A percentile compares a stretch with the other conserved stretches of the same genome.
Evolutionary conservation across 2,113 vertebrate species (phyloP).

Genomic region (Microtus montanus): DNA sequence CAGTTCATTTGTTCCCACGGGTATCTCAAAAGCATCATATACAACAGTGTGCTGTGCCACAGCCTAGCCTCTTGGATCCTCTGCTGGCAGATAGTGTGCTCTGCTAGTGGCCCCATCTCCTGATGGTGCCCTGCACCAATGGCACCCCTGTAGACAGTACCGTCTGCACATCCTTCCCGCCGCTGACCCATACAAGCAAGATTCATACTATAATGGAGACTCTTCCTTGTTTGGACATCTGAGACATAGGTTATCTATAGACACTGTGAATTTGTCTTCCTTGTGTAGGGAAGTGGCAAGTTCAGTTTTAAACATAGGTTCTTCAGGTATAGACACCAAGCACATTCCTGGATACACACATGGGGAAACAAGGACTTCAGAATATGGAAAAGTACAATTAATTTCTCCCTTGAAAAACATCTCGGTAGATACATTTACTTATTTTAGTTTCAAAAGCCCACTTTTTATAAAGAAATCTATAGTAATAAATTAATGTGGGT

Average conservation of each 20-base stretch:
- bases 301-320: background rate
- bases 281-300: background rate
- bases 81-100: background rate
- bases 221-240: background rate
- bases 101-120: background rate
- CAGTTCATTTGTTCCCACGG: too few relatives aligned
- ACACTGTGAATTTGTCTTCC: background rate
- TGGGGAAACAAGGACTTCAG: background rate
- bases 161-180: background rate
- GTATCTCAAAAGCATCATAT: background rate
- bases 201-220: background rate
- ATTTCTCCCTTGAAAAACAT: background rate
- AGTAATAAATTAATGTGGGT: background rate
- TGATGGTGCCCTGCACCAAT: background rate
- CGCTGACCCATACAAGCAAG: background rate
- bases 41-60: background rate
- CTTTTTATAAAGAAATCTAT: background rate
- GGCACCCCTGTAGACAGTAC: background rate
- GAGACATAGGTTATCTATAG: background rate
- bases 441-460: background rate
- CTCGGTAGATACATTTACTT: background rate
- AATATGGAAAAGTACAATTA: background rate
- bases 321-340: background rate
- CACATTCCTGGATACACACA: fast-evolving
- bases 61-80: background rate